Evolutionary conservation across 2,888 invertebrate genomes (phyloP).

Genomic region (Amiota minor): DNA sequence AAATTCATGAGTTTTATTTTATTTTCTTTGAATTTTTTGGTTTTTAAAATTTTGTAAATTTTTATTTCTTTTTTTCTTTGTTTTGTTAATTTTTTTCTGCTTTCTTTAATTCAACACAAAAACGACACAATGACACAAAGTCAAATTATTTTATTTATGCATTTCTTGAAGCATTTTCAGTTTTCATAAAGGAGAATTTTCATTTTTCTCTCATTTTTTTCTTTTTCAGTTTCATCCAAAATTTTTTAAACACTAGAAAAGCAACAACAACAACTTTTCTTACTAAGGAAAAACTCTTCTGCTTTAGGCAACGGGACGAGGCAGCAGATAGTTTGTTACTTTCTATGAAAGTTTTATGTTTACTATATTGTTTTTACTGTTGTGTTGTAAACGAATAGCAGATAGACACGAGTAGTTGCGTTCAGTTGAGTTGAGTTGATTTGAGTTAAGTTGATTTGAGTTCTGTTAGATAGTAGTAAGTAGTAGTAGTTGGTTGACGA

Average conservation of each 20-base stretch:
- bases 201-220: conserved; percentile 32
- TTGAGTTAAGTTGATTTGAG: neutral
- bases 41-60: too few species aligned
- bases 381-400: too few species aligned
- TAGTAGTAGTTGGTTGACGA: conserved; percentile 8
- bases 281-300: too few species aligned
- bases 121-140: conserved; percentile 43
- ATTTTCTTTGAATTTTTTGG: too few species aligned
- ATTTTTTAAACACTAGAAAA: too few species aligned
- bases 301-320: conserved; percentile 15
- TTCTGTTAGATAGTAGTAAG: too few species aligned
- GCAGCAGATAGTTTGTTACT: conserved; percentile 24
- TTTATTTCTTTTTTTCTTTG: neutral
- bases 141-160: conserved; percentile 52
- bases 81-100: too few species aligned
- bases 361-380: neutral
- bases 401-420: too few species aligned
- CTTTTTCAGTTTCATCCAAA: conserved; percentile 30
- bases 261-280: too few species aligned
- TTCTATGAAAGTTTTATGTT: conserved; percentile 35
- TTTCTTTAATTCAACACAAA: neutral
- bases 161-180: conserved; percentile 8
- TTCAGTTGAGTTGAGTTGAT: neutral
- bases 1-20: conserved; percentile 29
- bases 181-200: neutral